Base-by-base conservation (phyloP, 1,140 invertebrate species). In the Diploscapter pachys region DNA sequence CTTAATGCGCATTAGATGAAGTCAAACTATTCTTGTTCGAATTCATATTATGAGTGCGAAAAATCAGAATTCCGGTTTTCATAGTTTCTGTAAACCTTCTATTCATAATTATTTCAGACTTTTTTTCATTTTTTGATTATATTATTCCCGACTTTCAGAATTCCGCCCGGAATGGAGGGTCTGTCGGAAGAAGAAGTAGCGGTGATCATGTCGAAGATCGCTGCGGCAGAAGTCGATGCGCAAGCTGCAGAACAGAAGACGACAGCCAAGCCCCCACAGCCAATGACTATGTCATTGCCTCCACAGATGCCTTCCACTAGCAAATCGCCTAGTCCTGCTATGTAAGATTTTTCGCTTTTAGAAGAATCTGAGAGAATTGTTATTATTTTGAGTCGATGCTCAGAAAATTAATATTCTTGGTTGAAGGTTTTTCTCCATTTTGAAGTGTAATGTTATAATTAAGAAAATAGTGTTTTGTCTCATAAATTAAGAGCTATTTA, bases 131-230 rank as follows among this genome's bases (percentile, higher is more conserved):
- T 31, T 31, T 31, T 31, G 31, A 31, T 31, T 31, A 31, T 31
- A 31, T 31, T 31, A 31, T 70, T 3, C 68, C 52, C 50, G 56
- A 70, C 73, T 48, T 75, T 68, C 5, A 75, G 65, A 52, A 9
- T 83, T 5, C 82, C 81, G 5, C 81, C 83, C n/a, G 82, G 83
- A n/a, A 68, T 85, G 53, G 82, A 84, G 78, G 74, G 77, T 48
- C 71, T 84, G 56, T 83, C 83, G n/a, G 77, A 83, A 63, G 82
- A 84, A 77, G 82, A 84, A 78, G 72, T 78, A 51, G 5, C 81
- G 8, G 79, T 79, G 63, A 85, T 84, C 48, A 81, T 84, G 78
- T 78, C 83, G 48, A 83, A 85, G 6, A 85, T 84, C 83, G 77
- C 81, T 54, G 81, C 80, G 73, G 82, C 82, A 48, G 78, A 85